Conservation (phyloP, 2,888 invertebrate species). For the Belgica antarctica region DNA sequence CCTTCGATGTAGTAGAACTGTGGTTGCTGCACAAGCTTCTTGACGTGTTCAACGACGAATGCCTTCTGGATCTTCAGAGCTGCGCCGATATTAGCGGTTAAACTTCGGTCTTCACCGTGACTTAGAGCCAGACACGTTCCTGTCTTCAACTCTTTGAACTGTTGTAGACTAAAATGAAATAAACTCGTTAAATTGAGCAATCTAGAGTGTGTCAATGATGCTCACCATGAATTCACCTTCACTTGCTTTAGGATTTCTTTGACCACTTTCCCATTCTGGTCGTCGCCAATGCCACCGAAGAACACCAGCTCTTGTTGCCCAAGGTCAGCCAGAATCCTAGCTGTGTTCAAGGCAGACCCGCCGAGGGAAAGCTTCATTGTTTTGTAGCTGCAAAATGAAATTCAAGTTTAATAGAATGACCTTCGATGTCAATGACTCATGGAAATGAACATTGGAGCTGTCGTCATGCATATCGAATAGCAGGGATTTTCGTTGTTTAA, state of each 20-base stretch:
- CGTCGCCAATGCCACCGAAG: conserved; percentile 59
- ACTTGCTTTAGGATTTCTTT: conserved; percentile 52
- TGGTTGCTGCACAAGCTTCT: conserved; percentile 41
- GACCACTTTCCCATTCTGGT: conserved; percentile 55
- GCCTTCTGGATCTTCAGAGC: conserved; percentile 54
- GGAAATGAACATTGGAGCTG: background rate
- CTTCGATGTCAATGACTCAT: conserved; percentile 24
- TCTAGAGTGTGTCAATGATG: background rate
- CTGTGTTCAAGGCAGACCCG: conserved; percentile 58
- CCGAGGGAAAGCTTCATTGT: conserved; percentile 50
- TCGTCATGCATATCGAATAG: background rate
- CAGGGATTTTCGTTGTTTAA: background rate
- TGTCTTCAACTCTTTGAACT: conserved; percentile 52
- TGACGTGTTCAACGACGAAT: conserved; percentile 49
- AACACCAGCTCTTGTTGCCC: conserved; percentile 54
- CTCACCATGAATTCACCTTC: conserved; percentile 54
- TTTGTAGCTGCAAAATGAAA: conserved; percentile 47
- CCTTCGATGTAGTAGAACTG: conserved; percentile 58
- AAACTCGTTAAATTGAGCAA: conserved; percentile 45
- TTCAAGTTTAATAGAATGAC: conserved; percentile 13
- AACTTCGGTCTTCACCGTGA: conserved; percentile 54
- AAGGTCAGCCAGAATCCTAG: conserved; percentile 52
- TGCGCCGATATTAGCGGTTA: conserved; percentile 60
- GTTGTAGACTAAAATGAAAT: conserved; percentile 49
- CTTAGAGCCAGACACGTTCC: conserved; percentile 59